phyloP scores from a whole-genome alignment of 2,113 vertebrate species.

The Ancistrus triradiatus region DNA sequence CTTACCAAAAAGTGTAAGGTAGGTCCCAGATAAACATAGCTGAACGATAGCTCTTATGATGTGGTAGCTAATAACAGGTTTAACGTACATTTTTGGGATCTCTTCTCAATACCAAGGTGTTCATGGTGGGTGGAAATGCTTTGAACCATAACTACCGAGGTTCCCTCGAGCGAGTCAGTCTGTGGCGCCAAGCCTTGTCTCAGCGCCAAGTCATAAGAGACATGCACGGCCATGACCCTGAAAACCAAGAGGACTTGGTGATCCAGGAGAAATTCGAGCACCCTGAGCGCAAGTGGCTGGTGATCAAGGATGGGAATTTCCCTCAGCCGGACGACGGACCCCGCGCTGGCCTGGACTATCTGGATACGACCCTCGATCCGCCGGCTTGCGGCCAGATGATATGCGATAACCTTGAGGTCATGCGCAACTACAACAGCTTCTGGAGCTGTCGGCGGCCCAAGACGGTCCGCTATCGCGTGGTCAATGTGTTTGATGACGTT shows the following conservation, averaged over 20 bases:
- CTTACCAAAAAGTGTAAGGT: constrained; percentile 91
- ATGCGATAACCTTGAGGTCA: constrained; percentile 87
- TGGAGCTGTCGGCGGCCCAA: constrained; percentile 82
- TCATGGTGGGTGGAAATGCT: constrained; percentile 91
- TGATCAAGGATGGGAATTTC: constrained; percentile 85
- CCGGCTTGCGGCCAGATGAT: constrained; percentile 92
- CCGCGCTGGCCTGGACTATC: constrained; percentile 64
- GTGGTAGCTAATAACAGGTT: too few species aligned
- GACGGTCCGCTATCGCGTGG: constrained; percentile 86
- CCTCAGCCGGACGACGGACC: constrained; percentile 74
- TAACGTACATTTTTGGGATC: too few species aligned
- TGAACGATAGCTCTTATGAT: too few species aligned
- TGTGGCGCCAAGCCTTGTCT: constrained; percentile 85
- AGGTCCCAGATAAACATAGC: constrained; percentile 27
- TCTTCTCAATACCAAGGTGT: constrained; percentile 60
- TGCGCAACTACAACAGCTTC: constrained; percentile 86
- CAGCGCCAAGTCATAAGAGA: constrained; percentile 85
- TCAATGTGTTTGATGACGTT: constrained; percentile 82
- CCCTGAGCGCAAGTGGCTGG: constrained; percentile 82
- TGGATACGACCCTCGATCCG: constrained; percentile 85
- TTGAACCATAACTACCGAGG: constrained; percentile 92
- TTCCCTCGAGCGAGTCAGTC: constrained; percentile 79
- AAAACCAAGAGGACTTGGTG: constrained; percentile 83
- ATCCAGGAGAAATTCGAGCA: constrained; percentile 90
- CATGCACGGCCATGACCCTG: constrained; percentile 75